These are phyloP conservation scores for Vulpes ferrilata DNA, from an alignment of 2,113 vertebrate species.

Conservation along the genomic window DNA sequence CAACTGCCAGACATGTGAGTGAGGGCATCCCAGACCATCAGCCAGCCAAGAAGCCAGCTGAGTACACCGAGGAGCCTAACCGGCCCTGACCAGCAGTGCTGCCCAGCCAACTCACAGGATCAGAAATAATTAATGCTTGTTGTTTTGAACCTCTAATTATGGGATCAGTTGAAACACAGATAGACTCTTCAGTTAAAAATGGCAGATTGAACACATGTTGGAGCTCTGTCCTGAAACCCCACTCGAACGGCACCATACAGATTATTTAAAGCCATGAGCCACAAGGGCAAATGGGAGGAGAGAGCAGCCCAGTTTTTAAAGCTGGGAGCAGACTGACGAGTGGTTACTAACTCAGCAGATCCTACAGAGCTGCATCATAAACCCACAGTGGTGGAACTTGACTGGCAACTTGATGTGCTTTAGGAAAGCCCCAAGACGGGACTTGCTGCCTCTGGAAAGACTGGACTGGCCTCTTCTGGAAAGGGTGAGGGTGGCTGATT, in stretches of 20 bases:
- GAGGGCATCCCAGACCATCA: too few species aligned
- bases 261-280: too few species aligned
- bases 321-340: not conserved
- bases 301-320: not conserved
- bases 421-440: not conserved
- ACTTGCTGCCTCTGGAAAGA: too few species aligned
- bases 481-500: not conserved
- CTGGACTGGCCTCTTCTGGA: not conserved
- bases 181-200: not conserved
- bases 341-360: not conserved
- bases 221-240: not conserved
- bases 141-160: rapidly evolving
- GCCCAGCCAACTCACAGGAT: not conserved
- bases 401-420: not conserved
- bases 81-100: too few species aligned
- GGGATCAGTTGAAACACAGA: not conserved
- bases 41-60: not conserved
- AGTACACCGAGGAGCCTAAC: not conserved
- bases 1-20: too few species aligned
- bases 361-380: too few species aligned
- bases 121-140: not conserved
- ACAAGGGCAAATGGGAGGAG: not conserved
- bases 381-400: not conserved
- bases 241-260: too few species aligned
- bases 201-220: too few species aligned